A percentile compares a stretch with the other conserved stretches of the same genome.
Conservation (phyloP, 2,113 vertebrate genomes). For the Scophthalmus maximus region DNA sequence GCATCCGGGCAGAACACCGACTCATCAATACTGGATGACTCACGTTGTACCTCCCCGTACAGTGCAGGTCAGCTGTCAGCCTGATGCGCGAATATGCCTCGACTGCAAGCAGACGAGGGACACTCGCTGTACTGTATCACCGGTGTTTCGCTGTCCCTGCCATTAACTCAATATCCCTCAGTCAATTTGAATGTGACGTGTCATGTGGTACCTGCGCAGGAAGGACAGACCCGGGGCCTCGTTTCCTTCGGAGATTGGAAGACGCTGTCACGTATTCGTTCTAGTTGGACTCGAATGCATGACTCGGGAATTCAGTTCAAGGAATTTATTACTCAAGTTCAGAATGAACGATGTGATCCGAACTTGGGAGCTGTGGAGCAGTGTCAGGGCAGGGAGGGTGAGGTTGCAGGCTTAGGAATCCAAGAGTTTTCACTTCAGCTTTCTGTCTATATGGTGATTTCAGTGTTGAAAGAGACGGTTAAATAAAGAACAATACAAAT, state of each 20-base stretch:
- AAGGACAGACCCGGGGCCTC: not conserved
- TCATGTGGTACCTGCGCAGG: not conserved
- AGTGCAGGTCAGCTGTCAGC: conserved; percentile 57
- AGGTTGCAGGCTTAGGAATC: too few species aligned
- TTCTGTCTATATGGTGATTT: not conserved
- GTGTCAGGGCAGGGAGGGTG: too few species aligned
- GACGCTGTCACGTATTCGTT: too few species aligned
- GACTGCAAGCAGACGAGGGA: conserved; percentile 19
- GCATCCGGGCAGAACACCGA: conserved; percentile 19
- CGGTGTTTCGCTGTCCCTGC: conserved; percentile 31
- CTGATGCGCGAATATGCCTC: conserved; percentile 18
- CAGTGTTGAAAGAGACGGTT: not conserved
- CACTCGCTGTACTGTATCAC: conserved; percentile 17
- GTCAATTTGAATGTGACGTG: conserved; percentile 23
- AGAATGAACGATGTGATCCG: too few species aligned
- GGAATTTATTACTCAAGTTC: too few species aligned
- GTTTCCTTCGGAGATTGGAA: too few species aligned
- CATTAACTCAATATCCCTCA: conserved; percentile 25
- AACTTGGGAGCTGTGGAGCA: too few species aligned
- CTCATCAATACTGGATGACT: conserved; percentile 76
- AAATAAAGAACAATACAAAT: not conserved
- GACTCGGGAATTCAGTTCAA: too few species aligned
- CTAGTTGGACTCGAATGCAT: too few species aligned
- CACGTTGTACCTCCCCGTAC: conserved; percentile 33
- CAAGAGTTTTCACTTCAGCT: too few species aligned